These are phyloP conservation scores for Panurus biarmicus DNA, from an alignment of 2,113 vertebrate species.

Conservation along the genomic window DNA sequence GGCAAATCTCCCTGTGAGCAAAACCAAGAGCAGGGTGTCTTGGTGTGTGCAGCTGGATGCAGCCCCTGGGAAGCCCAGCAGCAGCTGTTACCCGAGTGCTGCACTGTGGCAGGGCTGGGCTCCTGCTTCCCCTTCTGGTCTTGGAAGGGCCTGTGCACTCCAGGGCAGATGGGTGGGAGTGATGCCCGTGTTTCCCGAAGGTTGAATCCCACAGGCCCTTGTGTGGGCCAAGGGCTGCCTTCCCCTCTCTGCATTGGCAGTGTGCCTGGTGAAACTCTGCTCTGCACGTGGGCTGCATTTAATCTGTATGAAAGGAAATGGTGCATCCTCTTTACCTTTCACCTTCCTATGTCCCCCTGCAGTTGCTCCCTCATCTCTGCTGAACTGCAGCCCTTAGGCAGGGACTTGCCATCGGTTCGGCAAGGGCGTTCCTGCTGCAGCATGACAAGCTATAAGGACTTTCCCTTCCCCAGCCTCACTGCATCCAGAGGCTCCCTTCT, in stretches of 20 bases:
- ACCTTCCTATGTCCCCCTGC: not conserved
- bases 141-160: not conserved
- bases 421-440: not conserved
- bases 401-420: accelerated
- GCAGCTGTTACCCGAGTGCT: not conserved
- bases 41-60: not conserved
- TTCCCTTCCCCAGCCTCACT: not conserved
- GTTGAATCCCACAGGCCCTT: not conserved
- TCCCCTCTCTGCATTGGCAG: not conserved
- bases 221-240: not conserved
- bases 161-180: not conserved
- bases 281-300: not conserved
- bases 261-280: not conserved
- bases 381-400: not conserved
- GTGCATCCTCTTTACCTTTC: not conserved
- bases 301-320: not conserved
- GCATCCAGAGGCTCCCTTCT: not conserved
- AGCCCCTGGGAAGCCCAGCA: not conserved
- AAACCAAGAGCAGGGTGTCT: not conserved
- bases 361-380: not conserved
- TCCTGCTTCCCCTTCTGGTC: not conserved
- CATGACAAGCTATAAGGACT: accelerated
- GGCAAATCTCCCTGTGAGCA: not conserved
- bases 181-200: accelerated
- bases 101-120: accelerated